Evolutionary conservation across 1,140 invertebrate species (phyloP).

Genomic region (Copidosoma floridanum): DNA sequence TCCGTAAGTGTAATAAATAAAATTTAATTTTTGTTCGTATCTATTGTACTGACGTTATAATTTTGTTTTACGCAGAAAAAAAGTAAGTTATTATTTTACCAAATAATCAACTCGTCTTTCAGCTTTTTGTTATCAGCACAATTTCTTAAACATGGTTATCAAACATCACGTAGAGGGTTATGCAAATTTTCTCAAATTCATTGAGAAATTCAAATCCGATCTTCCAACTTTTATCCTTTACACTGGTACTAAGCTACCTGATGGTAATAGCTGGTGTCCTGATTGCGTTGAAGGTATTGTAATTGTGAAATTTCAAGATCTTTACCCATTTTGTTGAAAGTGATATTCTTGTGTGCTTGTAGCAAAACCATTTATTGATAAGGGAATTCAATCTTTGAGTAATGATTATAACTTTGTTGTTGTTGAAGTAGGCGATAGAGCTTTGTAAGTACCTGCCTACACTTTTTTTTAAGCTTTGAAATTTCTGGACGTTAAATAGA

Average conservation of each 20-base stretch:
- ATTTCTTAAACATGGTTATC: conserved; percentile 63
- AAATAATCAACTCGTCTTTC: no score
- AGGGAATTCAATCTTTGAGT: conserved; percentile 59
- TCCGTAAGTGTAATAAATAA: no score
- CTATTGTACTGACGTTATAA: no score
- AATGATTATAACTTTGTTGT: conserved; percentile 63
- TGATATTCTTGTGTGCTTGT: conserved; percentile 31
- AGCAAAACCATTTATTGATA: conserved; percentile 66
- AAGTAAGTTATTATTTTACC: no score
- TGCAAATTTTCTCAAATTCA: conserved; percentile 60
- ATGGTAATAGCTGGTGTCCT: conserved; percentile 71
- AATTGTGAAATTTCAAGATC: conserved; percentile 9
- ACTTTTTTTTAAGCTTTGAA: conserved; percentile 7
- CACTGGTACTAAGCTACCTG: conserved; percentile 64
- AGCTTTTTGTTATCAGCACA: no score
- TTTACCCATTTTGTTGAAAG: conserved; percentile 1
- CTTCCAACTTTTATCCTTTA: conserved; percentile 63
- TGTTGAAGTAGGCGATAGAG: conserved; percentile 69
- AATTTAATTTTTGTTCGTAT: no score
- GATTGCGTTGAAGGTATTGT: conserved; percentile 69
- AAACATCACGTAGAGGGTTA: conserved; percentile 60
- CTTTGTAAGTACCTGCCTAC: conserved; percentile 58
- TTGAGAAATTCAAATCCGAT: conserved; percentile 52
- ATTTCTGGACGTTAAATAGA: background rate
- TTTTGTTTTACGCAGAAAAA: no score